phyloP scores from a whole-genome alignment of 2,888 invertebrate species.

The Tenodera sinensis region DNA sequence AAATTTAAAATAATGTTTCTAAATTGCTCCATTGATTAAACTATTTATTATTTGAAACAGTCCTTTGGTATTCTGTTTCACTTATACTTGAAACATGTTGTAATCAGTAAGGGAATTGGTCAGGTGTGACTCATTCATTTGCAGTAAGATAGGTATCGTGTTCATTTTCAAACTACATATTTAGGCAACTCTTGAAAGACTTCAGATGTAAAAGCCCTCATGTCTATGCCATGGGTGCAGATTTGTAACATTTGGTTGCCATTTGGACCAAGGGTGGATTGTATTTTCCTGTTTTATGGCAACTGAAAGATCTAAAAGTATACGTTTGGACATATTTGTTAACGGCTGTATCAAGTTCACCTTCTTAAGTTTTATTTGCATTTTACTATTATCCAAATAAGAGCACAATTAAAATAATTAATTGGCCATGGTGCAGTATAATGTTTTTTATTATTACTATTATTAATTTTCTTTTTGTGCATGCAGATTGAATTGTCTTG shows the following conservation, averaged over 20 bases:
- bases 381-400: background rate
- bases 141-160: no score
- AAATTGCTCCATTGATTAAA: no score
- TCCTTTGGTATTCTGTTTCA: no score
- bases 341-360: background rate
- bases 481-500: background rate
- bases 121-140: no score
- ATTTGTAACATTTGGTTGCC: background rate
- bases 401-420: background rate
- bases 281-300: background rate
- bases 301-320: background rate
- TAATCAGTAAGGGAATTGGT: no score
- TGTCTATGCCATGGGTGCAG: no score
- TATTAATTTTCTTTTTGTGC: background rate
- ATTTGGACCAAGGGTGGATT: background rate
- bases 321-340: background rate
- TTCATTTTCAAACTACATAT: no score
- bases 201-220: no score
- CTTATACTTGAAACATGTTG: no score
- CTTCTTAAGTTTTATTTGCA: background rate
- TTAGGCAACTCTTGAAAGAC: no score
- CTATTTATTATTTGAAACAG: no score
- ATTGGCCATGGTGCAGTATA: background rate
- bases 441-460: background rate
- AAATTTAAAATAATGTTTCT: no score